Evolutionary conservation across 1,140 invertebrate species (phyloP), one percentile per base, ranked within the genome.

Genomic region (Drosophila nasuta): DNA sequence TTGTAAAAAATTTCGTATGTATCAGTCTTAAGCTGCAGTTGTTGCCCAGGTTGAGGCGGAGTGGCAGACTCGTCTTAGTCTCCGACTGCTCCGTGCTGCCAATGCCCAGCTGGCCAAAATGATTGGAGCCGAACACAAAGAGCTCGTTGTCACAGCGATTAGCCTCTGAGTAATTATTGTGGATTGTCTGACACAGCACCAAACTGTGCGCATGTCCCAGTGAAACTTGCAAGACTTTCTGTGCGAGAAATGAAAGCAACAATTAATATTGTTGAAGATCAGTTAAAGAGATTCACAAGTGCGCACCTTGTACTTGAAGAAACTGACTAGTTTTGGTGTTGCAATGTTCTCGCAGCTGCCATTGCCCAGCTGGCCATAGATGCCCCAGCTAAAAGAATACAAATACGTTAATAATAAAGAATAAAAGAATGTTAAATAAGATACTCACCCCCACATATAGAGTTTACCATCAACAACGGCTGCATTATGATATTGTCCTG

Each of bases 291-390:
- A 33, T 7, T 15, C 20, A 17, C n/a, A 13, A 2, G 51, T 1
- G 51, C 90, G 78, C 77, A 93, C 93, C 92, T 93, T 93, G 64
- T 85, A 92, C 73, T 89, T 81, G 41, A 95, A 93, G 68, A 89
- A 87, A 66, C 92, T 77, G 20, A 97, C 93, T 45, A 94, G 77
- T 58, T 93, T 94, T 7, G 97, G 97, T 41, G 93, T 91, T 54
- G 93, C 93, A 60, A 93, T 92, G 82, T 96, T 95, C 74, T 96
- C 95, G 25, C 95, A 95, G 81, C 94, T 94, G 33, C 95, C 95
- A 90, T 97, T 96, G 13, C 97, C 97, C 11, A 97, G 91, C 91
- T 98, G 97, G 0, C 97, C 97, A 92, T 97, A 96, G 17, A 97
- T 95, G 30, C 96, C 96, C 97, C 97, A 98, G 52, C 93, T 93